Conservation (phyloP, 1,140 invertebrate species). For the Pseudomyrmex flavicornis region DNA sequence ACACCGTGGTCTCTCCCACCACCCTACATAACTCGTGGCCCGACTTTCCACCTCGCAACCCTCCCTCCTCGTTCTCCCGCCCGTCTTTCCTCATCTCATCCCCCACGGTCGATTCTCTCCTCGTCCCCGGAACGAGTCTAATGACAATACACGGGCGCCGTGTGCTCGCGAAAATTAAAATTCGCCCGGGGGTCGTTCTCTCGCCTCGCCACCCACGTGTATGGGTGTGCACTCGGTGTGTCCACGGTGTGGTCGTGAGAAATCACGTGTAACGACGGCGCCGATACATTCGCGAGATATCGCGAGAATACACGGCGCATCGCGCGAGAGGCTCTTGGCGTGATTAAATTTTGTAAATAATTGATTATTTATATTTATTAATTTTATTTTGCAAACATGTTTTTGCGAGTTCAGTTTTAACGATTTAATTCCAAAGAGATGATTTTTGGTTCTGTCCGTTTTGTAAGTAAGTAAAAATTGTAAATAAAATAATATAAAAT, state of each 20-base stretch:
- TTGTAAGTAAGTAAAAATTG: too few relatives aligned
- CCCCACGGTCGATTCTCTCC: neutral
- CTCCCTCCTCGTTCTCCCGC: neutral
- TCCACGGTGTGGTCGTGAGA: constrained; percentile 45
- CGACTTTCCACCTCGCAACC: constrained; percentile 59
- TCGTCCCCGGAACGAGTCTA: constrained; percentile 65
- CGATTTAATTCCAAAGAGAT: too few relatives aligned
- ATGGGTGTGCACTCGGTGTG: constrained; percentile 20
- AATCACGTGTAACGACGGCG: constrained; percentile 32
- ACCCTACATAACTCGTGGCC: constrained; percentile 74
- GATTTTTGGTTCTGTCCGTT: too few relatives aligned
- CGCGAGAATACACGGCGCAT: neutral
- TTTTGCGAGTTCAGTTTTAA: too few relatives aligned
- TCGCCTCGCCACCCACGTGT: neutral
- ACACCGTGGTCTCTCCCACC: constrained; percentile 67
- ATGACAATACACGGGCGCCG: constrained; percentile 76
- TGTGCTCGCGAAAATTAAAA: constrained; percentile 77
- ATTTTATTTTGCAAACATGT: too few relatives aligned
- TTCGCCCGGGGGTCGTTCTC: constrained; percentile 68
- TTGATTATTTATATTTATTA: too few relatives aligned
- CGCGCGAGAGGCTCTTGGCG: neutral
- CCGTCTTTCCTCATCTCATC: neutral
- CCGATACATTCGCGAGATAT: constrained; percentile 40
- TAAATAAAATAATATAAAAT: too few relatives aligned
- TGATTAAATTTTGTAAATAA: neutral